phyloP scores from a whole-genome alignment of 2,888 invertebrate genomes.

The Stenichneumon culpator region DNA sequence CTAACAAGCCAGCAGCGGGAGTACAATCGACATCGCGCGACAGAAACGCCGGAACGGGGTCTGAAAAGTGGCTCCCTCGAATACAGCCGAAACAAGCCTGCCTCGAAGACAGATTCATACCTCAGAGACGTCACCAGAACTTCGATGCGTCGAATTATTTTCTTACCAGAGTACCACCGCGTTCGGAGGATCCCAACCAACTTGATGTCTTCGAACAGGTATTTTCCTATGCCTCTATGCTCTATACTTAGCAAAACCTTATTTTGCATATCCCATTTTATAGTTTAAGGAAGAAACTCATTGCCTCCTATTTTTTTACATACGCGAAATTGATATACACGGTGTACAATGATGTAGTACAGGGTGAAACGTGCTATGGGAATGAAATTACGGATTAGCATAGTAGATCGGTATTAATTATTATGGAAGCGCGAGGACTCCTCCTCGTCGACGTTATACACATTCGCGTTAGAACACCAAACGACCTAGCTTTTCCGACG shows the following conservation, averaged over 20 bases:
- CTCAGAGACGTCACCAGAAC: slow-evolving; percentile 70
- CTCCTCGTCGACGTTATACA: slow-evolving; percentile 31
- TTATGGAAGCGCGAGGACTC: slow-evolving; percentile 31
- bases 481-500: slow-evolving; percentile 13
- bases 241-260: not conserved
- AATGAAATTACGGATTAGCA: slow-evolving; percentile 57
- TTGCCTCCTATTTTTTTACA: too few relatives aligned
- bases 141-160: slow-evolving; percentile 73
- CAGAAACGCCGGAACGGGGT: not conserved
- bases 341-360: not conserved
- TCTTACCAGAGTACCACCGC: slow-evolving; percentile 56
- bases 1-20: slow-evolving; percentile 4
- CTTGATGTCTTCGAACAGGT: slow-evolving; percentile 76
- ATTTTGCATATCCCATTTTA: not conserved
- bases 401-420: slow-evolving; percentile 63
- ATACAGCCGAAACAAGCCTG: slow-evolving; percentile 10
- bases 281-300: too few relatives aligned
- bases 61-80: slow-evolving; percentile 5
- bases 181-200: slow-evolving; percentile 17
- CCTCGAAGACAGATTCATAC: slow-evolving; percentile 77
- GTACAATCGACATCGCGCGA: not conserved
- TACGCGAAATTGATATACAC: too few relatives aligned
- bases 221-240: slow-evolving; percentile 3
- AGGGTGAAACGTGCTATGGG: not conserved
- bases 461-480: slow-evolving; percentile 13